phyloP scores from a whole-genome alignment of 1,140 invertebrate species.

The Pissodes strobi region DNA sequence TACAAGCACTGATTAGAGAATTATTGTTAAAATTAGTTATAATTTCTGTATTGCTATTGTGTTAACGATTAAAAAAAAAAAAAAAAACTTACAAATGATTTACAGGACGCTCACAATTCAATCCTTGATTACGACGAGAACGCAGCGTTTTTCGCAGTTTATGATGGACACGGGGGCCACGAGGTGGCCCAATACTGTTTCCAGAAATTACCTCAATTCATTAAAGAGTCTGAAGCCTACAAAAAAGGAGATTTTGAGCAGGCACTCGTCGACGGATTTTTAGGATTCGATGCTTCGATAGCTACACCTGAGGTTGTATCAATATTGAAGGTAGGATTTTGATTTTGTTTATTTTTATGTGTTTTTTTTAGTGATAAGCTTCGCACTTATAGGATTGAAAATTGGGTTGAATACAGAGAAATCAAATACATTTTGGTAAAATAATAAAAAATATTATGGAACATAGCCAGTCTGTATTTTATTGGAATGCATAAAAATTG shows the following conservation, averaged over 20 bases:
- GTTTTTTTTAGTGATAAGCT: no score
- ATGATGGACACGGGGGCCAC: conserved; percentile 95
- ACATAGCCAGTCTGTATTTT: no score
- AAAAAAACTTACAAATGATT: no score
- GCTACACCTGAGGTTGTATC: conserved; percentile 72
- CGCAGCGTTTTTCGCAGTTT: conserved; percentile 91
- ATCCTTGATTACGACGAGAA: conserved; percentile 82
- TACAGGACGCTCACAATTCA: conserved; percentile 98
- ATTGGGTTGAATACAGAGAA: no score
- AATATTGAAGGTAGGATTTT: conserved; percentile 66
- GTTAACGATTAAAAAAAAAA: no score
- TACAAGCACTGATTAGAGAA: no score
- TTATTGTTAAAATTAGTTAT: no score
- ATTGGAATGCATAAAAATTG: no score
- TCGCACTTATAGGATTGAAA: no score
- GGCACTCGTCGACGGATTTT: conserved; percentile 85
- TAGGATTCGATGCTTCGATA: conserved; percentile 87
- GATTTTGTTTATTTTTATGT: conserved; percentile 6
- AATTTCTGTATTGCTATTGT: no score
- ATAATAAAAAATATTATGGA: no score
- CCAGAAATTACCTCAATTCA: conserved; percentile 81
- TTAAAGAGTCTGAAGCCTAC: conserved; percentile 80
- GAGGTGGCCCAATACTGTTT: conserved; percentile 94
- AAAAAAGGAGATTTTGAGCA: conserved; percentile 74
- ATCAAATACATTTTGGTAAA: no score